phyloP scores from a whole-genome alignment of 2,113 vertebrate species.

The Scalopus aquaticus region DNA sequence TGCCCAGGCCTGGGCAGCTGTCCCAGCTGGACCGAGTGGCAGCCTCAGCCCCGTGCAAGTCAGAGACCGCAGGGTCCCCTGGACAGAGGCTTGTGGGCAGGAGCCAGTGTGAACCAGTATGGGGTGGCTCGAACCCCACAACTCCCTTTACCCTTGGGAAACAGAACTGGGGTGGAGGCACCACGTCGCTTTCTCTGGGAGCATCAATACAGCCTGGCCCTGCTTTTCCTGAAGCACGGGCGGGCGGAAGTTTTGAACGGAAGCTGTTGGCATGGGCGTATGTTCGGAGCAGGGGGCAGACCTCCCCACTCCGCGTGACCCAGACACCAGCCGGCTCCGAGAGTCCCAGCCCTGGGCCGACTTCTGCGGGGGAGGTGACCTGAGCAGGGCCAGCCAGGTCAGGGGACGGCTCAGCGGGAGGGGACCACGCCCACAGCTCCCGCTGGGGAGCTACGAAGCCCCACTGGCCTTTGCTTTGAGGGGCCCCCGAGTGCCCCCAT shows the following conservation, averaged over 20 bases:
- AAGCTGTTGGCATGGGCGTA: neutral
- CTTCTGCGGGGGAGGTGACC: neutral
- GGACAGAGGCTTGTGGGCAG: neutral
- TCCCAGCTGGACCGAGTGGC: too few species aligned
- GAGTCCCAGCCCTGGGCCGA: neutral
- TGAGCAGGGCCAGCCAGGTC: neutral
- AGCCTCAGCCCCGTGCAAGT: too few species aligned
- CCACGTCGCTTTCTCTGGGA: neutral
- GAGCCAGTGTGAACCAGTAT: rapidly evolving
- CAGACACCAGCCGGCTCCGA: neutral
- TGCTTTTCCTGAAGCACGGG: neutral
- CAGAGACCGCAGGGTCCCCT: neutral
- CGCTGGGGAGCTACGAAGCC: neutral
- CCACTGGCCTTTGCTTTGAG: neutral
- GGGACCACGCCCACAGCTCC: too few species aligned
- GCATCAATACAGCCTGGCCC: neutral
- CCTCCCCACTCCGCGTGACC: neutral
- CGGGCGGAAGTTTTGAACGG: neutral
- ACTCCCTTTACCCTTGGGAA: neutral
- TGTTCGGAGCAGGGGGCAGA: neutral
- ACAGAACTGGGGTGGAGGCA: neutral
- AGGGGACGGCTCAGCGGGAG: neutral
- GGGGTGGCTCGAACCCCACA: neutral
- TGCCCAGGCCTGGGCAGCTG: too few species aligned
- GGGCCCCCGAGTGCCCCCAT: neutral